Conservation (phyloP, 2,797 vertebrate species). For the Syndactyla subalaris region DNA sequence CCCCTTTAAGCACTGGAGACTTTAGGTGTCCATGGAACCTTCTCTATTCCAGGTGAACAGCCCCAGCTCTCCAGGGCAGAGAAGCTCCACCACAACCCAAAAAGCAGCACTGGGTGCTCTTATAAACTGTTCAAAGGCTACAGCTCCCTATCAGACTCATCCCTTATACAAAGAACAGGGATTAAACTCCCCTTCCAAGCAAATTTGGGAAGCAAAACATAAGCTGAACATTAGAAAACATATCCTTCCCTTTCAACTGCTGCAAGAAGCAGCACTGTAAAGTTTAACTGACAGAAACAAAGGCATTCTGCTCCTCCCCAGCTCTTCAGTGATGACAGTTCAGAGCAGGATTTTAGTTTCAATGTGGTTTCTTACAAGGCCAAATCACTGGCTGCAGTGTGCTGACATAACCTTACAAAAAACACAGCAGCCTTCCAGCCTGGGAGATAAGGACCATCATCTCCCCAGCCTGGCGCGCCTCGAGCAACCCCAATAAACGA, state of each 20-base stretch:
- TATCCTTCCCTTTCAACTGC: not conserved
- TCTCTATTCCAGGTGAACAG: not conserved
- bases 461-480: not conserved
- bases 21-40: not conserved
- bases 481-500: not conserved
- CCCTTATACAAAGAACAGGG: not conserved
- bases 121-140: not conserved
- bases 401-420: not conserved
- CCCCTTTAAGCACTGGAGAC: not conserved
- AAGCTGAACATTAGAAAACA: not conserved
- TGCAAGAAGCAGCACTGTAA: not conserved
- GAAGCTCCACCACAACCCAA: not conserved
- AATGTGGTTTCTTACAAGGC: not conserved
- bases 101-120: not conserved
- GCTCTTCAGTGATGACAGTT: not conserved
- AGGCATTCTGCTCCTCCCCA: not conserved
- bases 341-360: not conserved
- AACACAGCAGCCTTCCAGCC: not conserved
- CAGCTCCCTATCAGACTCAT: not conserved
- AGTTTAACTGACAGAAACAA: not conserved
- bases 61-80: not conserved
- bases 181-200: not conserved
- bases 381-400: not conserved
- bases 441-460: not conserved
- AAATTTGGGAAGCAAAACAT: not conserved